A percentile compares a stretch with the other conserved stretches of the same genome.
Evolutionary conservation across 2,888 invertebrate genomes (phyloP).

Genomic region (Ophion obscuratus): DNA sequence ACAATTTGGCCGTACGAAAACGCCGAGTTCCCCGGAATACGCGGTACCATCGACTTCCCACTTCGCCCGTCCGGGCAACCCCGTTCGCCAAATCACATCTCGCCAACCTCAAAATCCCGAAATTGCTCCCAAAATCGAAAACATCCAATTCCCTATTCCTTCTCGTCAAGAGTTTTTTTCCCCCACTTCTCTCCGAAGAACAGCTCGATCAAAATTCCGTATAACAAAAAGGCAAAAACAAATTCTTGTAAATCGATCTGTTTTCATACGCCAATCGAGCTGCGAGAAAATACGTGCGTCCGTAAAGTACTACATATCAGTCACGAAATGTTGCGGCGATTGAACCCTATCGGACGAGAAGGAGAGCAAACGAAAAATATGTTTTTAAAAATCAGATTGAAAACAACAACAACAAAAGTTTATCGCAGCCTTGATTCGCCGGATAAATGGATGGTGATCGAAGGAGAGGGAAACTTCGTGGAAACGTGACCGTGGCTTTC

Average conservation of each 20-base stretch:
- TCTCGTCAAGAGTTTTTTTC: not conserved
- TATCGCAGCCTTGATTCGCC: slow-evolving; percentile 5
- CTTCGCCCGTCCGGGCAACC: not conserved
- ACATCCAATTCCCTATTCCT: not conserved
- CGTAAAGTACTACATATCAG: no score
- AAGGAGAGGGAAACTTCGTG: slow-evolving; percentile 33
- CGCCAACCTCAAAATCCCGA: not conserved
- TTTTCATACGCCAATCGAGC: no score
- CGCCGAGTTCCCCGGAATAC: not conserved
- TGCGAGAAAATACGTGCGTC: no score
- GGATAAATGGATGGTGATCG: slow-evolving; percentile 12
- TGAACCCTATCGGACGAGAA: no score
- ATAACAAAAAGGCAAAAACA: no score
- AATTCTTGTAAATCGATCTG: no score
- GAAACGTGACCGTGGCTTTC: slow-evolving; percentile 24
- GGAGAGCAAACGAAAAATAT: not conserved
- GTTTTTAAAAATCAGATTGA: not conserved
- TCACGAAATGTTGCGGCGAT: no score
- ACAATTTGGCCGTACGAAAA: not conserved
- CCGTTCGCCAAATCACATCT: not conserved
- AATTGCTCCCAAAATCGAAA: not conserved
- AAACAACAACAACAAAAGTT: slow-evolving; percentile 22
- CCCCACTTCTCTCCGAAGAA: no score
- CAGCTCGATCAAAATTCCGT: no score
- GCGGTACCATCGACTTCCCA: not conserved